Percentiles rank a stretch among this genome's conserved stretches.
phyloP scores from a whole-genome alignment of 1,140 invertebrate genomes.

The Mya arenaria region DNA sequence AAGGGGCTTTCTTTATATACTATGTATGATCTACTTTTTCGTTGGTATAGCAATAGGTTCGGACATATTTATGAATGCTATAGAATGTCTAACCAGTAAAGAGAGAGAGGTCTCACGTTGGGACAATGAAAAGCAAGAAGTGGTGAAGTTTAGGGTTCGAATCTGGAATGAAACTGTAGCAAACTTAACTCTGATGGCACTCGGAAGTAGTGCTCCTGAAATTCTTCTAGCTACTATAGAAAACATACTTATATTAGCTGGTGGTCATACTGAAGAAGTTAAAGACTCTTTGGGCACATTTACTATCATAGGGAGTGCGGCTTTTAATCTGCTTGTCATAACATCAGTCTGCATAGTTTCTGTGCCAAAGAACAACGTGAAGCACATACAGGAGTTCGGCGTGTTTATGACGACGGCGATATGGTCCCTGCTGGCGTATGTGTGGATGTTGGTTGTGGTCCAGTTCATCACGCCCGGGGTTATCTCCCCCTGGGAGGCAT shows the following conservation, averaged over 20 bases:
- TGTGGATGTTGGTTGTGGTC: conserved; percentile 81
- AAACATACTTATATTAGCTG: too few relatives aligned
- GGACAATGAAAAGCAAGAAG: conserved; percentile 73
- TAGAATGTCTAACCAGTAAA: conserved; percentile 82
- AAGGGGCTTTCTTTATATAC: conserved; percentile 71
- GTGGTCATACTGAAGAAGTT: conserved; percentile 62
- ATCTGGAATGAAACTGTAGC: conserved; percentile 84
- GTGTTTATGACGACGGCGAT: conserved; percentile 81
- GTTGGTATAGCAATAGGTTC: conserved; percentile 84
- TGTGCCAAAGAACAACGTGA: conserved; percentile 69
- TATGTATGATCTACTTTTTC: conserved; percentile 76
- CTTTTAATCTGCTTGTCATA: conserved; percentile 83
- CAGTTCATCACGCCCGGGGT: conserved; percentile 68
- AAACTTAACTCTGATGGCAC: conserved; percentile 83
- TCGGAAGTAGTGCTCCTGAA: conserved; percentile 83
- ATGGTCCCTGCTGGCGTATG: conserved; percentile 83
- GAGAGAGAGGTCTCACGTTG: conserved; percentile 69
- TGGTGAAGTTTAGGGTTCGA: conserved; percentile 73
- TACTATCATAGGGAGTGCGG: conserved; percentile 83
- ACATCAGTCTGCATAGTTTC: conserved; percentile 79
- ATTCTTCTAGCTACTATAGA: conserved; percentile 83
- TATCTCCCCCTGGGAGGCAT: conserved; percentile 84
- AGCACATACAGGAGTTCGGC: conserved; percentile 80
- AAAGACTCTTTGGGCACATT: conserved; percentile 80
- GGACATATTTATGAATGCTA: conserved; percentile 85